These are phyloP conservation scores for Pachyramphus minor DNA, from an alignment of 2,113 vertebrate genomes.

Conservation along the genomic window DNA sequence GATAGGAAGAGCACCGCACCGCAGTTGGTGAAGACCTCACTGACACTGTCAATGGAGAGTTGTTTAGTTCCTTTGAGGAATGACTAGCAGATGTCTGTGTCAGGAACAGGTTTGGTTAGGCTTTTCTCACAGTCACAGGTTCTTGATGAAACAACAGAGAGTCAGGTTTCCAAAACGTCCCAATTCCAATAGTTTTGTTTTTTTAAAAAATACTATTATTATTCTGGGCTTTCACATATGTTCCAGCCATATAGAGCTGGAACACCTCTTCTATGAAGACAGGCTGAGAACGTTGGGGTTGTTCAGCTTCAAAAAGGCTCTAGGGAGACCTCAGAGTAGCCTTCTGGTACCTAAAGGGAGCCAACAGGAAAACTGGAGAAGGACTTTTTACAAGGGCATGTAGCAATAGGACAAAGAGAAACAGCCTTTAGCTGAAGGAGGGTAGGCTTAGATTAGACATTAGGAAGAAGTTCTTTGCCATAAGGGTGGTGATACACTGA, in stretches of 20 bases:
- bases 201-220: neutral
- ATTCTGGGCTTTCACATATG: neutral
- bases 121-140: neutral
- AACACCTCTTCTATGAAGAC: neutral
- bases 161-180: neutral
- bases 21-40: neutral
- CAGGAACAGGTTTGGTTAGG: neutral
- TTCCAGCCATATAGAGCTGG: neutral
- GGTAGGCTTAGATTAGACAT: neutral
- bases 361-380: neutral
- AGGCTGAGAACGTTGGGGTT: neutral
- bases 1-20: neutral
- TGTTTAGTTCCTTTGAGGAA: neutral
- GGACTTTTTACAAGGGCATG: neutral
- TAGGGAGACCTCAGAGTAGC: neutral
- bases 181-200: too few relatives aligned
- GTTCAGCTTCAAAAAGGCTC: neutral
- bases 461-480: neutral
- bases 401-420: neutral
- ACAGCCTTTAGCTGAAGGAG: neutral
- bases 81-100: neutral
- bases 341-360: neutral
- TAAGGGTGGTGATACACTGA: neutral
- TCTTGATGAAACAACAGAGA: neutral
- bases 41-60: neutral